phyloP scores from a whole-genome alignment of 2,797 vertebrate species.

The Neoniphon sammara region DNA sequence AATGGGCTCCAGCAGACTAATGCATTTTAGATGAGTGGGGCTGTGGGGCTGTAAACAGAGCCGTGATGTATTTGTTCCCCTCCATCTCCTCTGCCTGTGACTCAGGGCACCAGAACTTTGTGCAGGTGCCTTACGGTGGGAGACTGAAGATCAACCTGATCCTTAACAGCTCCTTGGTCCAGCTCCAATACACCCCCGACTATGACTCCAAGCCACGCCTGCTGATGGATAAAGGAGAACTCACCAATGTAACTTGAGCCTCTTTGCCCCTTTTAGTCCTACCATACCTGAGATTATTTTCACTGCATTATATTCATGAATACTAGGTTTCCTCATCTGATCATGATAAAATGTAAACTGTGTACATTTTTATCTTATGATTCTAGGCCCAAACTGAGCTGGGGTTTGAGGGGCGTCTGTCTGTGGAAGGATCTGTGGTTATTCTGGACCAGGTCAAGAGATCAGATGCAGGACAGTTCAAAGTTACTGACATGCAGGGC shows the following conservation, averaged over 20 bases:
- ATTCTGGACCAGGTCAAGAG: constrained; percentile 73
- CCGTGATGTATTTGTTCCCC: constrained; percentile 37
- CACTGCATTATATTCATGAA: neutral
- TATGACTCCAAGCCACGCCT: constrained; percentile 39
- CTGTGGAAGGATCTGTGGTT: constrained; percentile 73
- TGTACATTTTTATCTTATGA: constrained; percentile 31
- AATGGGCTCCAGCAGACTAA: constrained; percentile 60
- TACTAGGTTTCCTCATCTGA: neutral
- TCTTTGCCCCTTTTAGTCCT: neutral
- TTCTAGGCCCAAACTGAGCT: constrained; percentile 56
- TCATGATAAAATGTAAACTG: neutral
- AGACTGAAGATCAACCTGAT: constrained; percentile 82
- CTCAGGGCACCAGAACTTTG: constrained; percentile 78
- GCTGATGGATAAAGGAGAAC: constrained; percentile 78
- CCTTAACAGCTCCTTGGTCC: constrained; percentile 78
- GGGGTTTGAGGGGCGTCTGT: constrained; percentile 74
- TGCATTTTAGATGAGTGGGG: constrained; percentile 59
- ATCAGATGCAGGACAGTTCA: constrained; percentile 77
- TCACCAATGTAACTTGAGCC: constrained; percentile 68
- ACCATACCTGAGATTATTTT: neutral
- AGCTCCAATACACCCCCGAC: constrained; percentile 69
- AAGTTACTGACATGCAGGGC: constrained; percentile 75
- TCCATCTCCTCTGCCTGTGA: constrained; percentile 20
- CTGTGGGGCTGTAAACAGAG: constrained; percentile 33
- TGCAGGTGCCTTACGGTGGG: constrained; percentile 50